Conservation (phyloP, 64 coral and sea anemone species). For the Pocillopora damicornis region DNA sequence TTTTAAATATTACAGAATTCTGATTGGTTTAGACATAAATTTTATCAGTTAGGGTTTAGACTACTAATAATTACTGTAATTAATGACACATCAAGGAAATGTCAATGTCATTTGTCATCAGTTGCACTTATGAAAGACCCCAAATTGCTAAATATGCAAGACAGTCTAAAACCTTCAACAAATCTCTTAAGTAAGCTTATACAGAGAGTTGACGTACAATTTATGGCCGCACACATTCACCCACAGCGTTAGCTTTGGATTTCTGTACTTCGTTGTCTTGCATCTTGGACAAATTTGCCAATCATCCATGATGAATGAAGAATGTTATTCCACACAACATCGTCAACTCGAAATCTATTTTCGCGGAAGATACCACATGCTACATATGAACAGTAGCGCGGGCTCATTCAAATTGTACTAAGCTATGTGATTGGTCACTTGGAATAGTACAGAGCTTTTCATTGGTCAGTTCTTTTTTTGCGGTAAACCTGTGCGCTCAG, state of each 20-base stretch:
- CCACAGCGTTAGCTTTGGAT: constrained; percentile 90
- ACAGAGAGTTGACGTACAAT: constrained; percentile 67
- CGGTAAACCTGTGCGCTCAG: background rate
- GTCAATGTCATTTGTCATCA: too few species aligned
- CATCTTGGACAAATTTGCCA: constrained; percentile 93
- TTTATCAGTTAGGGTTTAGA: too few species aligned
- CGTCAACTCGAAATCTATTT: background rate
- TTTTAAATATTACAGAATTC: too few species aligned
- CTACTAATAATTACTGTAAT: too few species aligned
- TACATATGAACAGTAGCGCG: background rate
- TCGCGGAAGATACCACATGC: background rate
- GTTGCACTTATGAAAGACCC: too few species aligned
- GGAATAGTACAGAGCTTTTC: background rate
- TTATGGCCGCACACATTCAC: constrained; percentile 99
- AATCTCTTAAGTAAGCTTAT: too few species aligned
- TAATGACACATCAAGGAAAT: too few species aligned
- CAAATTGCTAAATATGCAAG: background rate
- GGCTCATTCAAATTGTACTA: background rate
- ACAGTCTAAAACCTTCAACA: background rate
- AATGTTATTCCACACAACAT: background rate
- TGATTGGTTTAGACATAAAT: too few species aligned
- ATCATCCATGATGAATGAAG: constrained; percentile 23
- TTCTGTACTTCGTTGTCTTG: constrained; percentile 95
- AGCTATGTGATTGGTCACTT: constrained; percentile 38
- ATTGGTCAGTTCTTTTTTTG: constrained; percentile 12